Percentiles rank a stretch among this genome's conserved stretches.
Conservation (phyloP, 2,888 invertebrate species). For the Crocallis elinguaria region DNA sequence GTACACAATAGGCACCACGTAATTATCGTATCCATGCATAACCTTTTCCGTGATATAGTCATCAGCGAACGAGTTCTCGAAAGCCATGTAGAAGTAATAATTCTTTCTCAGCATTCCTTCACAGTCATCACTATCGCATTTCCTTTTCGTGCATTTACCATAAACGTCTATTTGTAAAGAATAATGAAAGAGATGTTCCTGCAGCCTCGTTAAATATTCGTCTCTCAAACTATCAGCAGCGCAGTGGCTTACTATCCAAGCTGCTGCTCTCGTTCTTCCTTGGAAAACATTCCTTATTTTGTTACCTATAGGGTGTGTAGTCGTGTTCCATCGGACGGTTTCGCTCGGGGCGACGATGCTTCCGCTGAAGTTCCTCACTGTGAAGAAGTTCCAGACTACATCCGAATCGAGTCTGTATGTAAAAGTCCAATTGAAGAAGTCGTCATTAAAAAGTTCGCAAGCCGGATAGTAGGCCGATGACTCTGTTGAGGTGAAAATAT, state of each 20-base stretch:
- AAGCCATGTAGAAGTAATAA: conserved; percentile 67
- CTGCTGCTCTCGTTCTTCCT: conserved; percentile 57
- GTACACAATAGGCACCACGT: conserved; percentile 88
- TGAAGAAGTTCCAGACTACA: conserved; percentile 57
- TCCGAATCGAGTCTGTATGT: conserved; percentile 66
- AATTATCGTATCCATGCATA: conserved; percentile 77
- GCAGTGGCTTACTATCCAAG: conserved; percentile 61
- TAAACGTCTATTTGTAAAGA: conserved; percentile 58
- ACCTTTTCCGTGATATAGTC: conserved; percentile 69
- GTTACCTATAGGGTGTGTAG: conserved; percentile 29
- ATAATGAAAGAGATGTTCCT: conserved; percentile 58
- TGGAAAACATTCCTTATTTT: conserved; percentile 45
- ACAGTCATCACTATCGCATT: conserved; percentile 48
- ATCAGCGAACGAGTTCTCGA: conserved; percentile 61
- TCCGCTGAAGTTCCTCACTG: conserved; percentile 49
- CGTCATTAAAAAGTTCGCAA: conserved; percentile 56
- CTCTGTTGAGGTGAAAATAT: conserved; percentile 56
- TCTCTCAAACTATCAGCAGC: conserved; percentile 47
- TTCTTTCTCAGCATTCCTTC: conserved; percentile 49
- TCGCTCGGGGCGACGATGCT: conserved; percentile 54
- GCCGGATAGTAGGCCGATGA: conserved; percentile 51
- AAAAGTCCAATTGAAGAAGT: conserved; percentile 67
- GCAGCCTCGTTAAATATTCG: conserved; percentile 53
- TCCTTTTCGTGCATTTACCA: conserved; percentile 48
- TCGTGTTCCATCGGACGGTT: conserved; percentile 44